A percentile compares a stretch with the other conserved stretches of the same genome.
Conservation (phyloP, 2,113 vertebrate genomes). For the Oreochromis aureus region DNA sequence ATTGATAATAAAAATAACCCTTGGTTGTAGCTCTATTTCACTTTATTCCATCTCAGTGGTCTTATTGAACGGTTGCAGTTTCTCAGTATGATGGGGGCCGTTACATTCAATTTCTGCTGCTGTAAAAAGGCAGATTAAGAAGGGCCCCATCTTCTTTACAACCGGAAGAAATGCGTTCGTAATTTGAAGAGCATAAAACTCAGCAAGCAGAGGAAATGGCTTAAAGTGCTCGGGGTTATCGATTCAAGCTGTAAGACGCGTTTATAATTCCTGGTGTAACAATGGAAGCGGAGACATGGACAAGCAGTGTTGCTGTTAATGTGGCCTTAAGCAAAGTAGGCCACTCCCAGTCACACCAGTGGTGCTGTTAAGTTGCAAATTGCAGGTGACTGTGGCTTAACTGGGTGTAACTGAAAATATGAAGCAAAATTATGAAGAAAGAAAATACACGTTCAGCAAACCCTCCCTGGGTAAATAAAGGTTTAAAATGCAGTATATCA, state of each 20-base stretch:
- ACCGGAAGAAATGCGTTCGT: background rate
- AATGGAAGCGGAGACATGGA: background rate
- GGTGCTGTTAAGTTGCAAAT: background rate
- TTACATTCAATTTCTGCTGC: background rate
- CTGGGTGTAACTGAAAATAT: background rate
- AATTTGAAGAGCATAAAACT: background rate
- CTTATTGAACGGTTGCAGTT: background rate
- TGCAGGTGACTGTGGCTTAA: background rate
- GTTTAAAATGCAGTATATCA: background rate
- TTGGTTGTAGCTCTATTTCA: background rate
- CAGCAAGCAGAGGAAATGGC: background rate
- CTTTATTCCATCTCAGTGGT: background rate
- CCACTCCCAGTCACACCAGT: background rate
- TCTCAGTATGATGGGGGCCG: background rate
- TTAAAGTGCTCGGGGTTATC: background rate
- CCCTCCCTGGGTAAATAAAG: constrained; percentile 6
- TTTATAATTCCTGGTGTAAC: background rate
- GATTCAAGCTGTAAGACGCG: background rate
- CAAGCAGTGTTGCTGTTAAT: background rate
- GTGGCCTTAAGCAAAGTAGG: background rate
- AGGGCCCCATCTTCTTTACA: background rate
- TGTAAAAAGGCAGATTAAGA: background rate
- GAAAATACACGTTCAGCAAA: background rate
- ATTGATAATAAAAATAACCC: background rate
- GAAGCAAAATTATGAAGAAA: background rate